phyloP scores from a whole-genome alignment of 2,888 invertebrate genomes.

The Chrysomela aeneicollis region DNA sequence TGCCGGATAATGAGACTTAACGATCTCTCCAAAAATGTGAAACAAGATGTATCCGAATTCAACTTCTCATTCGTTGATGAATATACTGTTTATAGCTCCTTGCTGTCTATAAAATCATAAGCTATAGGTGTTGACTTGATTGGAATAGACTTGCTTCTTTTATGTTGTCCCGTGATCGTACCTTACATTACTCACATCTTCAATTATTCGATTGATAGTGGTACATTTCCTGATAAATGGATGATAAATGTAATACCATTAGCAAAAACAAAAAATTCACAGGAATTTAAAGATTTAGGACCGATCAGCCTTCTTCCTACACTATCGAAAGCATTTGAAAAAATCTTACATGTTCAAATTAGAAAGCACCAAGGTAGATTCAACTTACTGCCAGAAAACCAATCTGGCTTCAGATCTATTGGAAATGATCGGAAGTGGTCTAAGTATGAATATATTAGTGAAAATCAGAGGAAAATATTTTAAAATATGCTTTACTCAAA shows the following conservation, averaged over 20 bases:
- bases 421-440: no score
- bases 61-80: not conserved
- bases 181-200: conserved; percentile 3
- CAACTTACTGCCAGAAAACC: not conserved
- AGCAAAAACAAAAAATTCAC: not conserved
- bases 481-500: no score
- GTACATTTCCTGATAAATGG: conserved; percentile 1
- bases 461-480: no score
- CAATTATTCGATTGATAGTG: not conserved
- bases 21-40: not conserved
- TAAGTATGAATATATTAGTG: no score
- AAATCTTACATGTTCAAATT: not conserved
- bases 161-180: not conserved
- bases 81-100: no score
- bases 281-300: no score
- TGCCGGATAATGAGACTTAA: not conserved
- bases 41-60: not conserved
- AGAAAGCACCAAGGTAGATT: not conserved
- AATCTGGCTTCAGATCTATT: conserved; percentile 9
- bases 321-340: not conserved
- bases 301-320: not conserved
- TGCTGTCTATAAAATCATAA: no score
- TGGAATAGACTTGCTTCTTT: no score
- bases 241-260: not conserved
- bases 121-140: no score